Evolutionary conservation across 2,797 vertebrate genomes (phyloP).

Genomic region (Numenius phaeopus): DNA sequence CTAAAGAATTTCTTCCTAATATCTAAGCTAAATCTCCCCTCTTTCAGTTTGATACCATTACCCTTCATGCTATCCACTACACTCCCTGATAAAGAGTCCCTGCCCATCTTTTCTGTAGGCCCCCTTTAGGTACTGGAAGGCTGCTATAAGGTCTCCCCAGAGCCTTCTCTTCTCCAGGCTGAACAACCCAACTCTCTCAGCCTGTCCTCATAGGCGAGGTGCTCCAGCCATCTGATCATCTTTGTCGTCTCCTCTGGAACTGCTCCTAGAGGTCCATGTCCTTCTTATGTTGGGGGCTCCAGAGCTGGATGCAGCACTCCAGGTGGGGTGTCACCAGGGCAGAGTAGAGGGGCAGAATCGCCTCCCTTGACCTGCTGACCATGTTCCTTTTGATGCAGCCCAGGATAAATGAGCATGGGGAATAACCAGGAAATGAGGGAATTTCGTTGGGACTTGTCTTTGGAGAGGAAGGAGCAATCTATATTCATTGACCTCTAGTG

Average conservation of each 20-base stretch:
- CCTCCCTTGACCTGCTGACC: not conserved
- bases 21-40: not conserved
- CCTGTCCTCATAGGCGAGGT: not conserved
- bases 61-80: not conserved
- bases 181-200: not conserved
- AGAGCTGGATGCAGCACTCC: not conserved
- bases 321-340: not conserved
- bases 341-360: not conserved
- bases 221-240: not conserved
- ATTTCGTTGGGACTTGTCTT: not conserved
- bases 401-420: not conserved
- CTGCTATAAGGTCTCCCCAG: not conserved
- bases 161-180: not conserved
- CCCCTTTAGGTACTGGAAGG: not conserved
- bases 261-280: not conserved
- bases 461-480: not conserved
- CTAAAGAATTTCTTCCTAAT: not conserved
- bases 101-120: not conserved
- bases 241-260: not conserved
- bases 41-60: not conserved
- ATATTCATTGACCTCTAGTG: not conserved
- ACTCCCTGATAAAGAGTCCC: not conserved
- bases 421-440: not conserved
- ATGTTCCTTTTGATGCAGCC: not conserved
- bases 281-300: not conserved